phyloP scores from a whole-genome alignment of 2,113 vertebrate species.

The Fulmarus glacialis region DNA sequence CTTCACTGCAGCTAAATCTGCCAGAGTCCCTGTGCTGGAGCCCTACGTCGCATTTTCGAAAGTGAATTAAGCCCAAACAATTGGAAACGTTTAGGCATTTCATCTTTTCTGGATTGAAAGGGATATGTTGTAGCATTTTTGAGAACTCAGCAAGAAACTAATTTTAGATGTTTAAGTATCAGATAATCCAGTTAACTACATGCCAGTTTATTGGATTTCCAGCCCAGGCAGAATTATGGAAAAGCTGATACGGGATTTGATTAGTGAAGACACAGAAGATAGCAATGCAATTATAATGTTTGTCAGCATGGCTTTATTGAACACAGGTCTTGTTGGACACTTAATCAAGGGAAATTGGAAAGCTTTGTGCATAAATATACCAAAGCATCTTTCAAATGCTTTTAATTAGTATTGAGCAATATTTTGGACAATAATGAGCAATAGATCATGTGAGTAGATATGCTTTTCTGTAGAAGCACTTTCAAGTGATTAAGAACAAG shows the following conservation, averaged over 20 bases:
- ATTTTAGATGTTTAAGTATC: conserved; percentile 30
- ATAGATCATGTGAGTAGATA: background rate
- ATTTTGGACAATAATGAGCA: background rate
- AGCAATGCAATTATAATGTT: background rate
- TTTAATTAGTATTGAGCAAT: conserved; percentile 24
- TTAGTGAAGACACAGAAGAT: background rate
- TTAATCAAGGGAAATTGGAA: background rate
- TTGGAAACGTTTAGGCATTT: background rate
- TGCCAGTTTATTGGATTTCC: conserved; percentile 15
- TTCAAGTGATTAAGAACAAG: background rate
- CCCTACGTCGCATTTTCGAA: rapidly evolving
- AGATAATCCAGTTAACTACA: conserved; percentile 22
- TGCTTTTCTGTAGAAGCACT: background rate
- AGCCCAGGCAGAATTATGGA: background rate
- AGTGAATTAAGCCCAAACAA: background rate
- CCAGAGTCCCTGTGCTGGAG: background rate
- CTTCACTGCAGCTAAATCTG: background rate
- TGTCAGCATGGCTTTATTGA: background rate
- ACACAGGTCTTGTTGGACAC: background rate
- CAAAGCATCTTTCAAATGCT: background rate
- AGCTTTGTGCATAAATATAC: background rate
- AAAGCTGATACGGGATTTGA: conserved; percentile 4
- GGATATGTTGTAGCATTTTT: background rate
- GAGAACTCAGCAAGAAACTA: background rate
- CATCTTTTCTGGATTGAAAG: background rate